Evolutionary conservation across 2,113 vertebrate species (phyloP).

Genomic region (Scomber scombrus): DNA sequence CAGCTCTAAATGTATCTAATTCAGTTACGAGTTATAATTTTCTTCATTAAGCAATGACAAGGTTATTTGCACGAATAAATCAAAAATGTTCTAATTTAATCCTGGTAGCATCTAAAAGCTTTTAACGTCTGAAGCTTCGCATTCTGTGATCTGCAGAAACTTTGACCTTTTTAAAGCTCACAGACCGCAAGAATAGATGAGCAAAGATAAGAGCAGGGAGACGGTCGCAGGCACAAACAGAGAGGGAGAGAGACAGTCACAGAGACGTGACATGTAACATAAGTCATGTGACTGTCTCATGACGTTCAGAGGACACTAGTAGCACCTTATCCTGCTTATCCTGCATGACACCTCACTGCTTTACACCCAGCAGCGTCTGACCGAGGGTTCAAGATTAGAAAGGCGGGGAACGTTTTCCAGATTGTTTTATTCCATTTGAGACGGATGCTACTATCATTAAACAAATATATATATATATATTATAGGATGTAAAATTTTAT

Average conservation of each 20-base stretch:
- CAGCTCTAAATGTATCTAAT: neutral
- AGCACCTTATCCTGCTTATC: slow-evolving; percentile 14
- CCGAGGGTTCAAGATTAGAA: neutral
- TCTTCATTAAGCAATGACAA: no score
- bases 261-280: neutral
- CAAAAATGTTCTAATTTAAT: neutral
- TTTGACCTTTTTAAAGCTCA: neutral
- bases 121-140: neutral
- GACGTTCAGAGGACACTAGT: slow-evolving; percentile 27
- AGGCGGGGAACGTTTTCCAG: neutral
- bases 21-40: neutral
- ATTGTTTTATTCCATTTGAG: no score
- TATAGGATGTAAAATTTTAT: neutral
- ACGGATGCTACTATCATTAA: no score
- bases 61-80: no score
- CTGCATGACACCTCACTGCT: no score
- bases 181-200: neutral
- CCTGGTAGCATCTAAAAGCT: neutral
- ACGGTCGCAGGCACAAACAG: neutral
- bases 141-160: neutral
- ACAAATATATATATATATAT: no score
- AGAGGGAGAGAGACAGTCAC: neutral
- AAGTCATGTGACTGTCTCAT: slow-evolving; percentile 32
- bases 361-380: neutral
- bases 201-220: slow-evolving; percentile 1